Conservation (phyloP, 2,888 invertebrate species). For the Congeria kusceri region DNA sequence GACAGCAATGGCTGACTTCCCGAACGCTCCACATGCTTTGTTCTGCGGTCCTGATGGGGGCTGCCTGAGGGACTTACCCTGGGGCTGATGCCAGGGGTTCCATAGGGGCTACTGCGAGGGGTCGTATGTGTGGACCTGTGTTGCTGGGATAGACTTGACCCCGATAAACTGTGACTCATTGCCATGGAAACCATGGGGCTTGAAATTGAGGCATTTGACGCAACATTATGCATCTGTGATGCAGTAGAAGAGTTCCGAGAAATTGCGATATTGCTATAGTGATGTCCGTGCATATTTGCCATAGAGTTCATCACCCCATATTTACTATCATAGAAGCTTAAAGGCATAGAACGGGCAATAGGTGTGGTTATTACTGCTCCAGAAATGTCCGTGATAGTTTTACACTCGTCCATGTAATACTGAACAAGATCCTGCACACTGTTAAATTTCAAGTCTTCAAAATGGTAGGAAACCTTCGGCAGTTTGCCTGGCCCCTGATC, state of each 20-base stretch:
- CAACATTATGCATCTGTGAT: neutral
- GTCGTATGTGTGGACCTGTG: constrained; percentile 23
- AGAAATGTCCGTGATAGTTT: constrained; percentile 94
- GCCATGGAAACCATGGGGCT: neutral
- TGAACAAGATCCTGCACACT: constrained; percentile 97
- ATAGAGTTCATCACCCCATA: constrained; percentile 70
- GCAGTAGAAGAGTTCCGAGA: neutral
- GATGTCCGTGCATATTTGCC: constrained; percentile 53
- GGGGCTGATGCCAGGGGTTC: constrained; percentile 50
- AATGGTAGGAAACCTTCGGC: constrained; percentile 92
- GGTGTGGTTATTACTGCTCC: constrained; percentile 95
- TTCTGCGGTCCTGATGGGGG: constrained; percentile 66
- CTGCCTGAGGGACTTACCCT: constrained; percentile 71
- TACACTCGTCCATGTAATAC: constrained; percentile 95
- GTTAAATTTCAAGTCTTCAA: constrained; percentile 97
- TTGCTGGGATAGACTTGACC: neutral
- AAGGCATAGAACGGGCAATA: constrained; percentile 89
- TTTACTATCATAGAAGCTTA: constrained; percentile 80
- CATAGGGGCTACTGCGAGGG: constrained; percentile 35
- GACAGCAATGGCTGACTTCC: constrained; percentile 81
- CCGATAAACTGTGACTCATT: neutral
- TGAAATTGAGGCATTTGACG: neutral
- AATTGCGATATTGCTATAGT: constrained; percentile 20
- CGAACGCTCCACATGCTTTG: constrained; percentile 67
- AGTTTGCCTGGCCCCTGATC: constrained; percentile 70